Base-by-base conservation (phyloP, 2,797 vertebrate species). In the Chloroceryle amazona region DNA sequence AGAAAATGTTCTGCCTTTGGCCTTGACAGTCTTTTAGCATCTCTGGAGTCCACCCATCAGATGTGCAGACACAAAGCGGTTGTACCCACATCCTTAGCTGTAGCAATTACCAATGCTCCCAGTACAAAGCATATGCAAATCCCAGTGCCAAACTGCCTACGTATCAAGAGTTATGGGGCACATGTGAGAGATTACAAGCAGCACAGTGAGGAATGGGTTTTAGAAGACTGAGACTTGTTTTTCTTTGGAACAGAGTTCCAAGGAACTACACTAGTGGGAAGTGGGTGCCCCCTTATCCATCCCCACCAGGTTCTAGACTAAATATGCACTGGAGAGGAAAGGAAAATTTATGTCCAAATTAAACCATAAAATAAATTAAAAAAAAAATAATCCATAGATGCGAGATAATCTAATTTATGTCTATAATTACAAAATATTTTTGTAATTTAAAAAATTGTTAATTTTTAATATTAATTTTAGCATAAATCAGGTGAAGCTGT, bases 1-100 rank as follows among this genome's bases (percentile, higher is more conserved):
- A 93, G 89, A 90, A 70, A 91, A 93, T 41, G 68, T 73, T 89
- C 94, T 74, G 55, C 35, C 35, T 92, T 86, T 80, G 71, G 62
- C 75, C 91, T 58, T 65, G 84, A 33, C 39, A 78, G 54, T 13
- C 55, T 78, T 81, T 72, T 5, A 76, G 58, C 70, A 29, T n/a
- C 39, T 67, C 72, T 70, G 10, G 58, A 51, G 55, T 29, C 28
- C 42, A 11, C 26, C 26, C 2, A 0, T 60, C 55, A 67, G 83
- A 29, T n/a, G 6, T 3, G 9, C 26, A 70, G 65, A 21, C 60
- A 57, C 21, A 2, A 10, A 1, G 42, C 2, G 47, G 54, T 2
- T 46, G 28, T 9, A 62, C 52, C 31, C 10, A 4, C 2, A 1
- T 25, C 41, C 52, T 41, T 55, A 57, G 63, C 76, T 44, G 81